A percentile compares a stretch with the other conserved stretches of the same genome.
These are phyloP conservation scores for Miichthys miiuy DNA, from an alignment of 2,797 vertebrate genomes.

Conservation along the genomic window DNA sequence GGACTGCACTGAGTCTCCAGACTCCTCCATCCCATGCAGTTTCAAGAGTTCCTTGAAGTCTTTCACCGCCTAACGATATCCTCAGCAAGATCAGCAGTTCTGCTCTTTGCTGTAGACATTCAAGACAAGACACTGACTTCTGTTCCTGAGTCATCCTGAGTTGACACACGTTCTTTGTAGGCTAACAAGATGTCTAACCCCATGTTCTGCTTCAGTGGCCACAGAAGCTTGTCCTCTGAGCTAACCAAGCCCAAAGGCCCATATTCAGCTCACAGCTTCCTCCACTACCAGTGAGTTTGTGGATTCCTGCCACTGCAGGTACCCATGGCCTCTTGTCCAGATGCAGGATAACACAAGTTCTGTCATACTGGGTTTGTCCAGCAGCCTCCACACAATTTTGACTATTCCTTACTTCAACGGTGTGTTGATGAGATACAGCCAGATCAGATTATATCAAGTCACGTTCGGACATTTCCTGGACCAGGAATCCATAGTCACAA, in stretches of 20 bases:
- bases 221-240: neutral
- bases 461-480: constrained; percentile 20
- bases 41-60: neutral
- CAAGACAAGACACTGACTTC: neutral
- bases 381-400: neutral
- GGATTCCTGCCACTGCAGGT: neutral
- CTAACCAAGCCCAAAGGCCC: neutral
- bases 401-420: neutral
- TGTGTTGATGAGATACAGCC: neutral
- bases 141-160: neutral
- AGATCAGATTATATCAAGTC: constrained; percentile 24
- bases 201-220: constrained; percentile 12
- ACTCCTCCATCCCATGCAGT: neutral
- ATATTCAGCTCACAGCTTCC: neutral
- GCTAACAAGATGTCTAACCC: neutral
- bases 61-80: neutral
- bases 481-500: neutral
- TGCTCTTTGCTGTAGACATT: neutral
- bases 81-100: neutral
- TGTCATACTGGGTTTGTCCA: neutral
- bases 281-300: neutral
- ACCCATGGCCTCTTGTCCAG: neutral
- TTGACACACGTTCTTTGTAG: neutral
- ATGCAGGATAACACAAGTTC: constrained; percentile 1
- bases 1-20: neutral